Evolutionary conservation across 2,888 invertebrate genomes (phyloP).

Genomic region (Erannis defoliaria): DNA sequence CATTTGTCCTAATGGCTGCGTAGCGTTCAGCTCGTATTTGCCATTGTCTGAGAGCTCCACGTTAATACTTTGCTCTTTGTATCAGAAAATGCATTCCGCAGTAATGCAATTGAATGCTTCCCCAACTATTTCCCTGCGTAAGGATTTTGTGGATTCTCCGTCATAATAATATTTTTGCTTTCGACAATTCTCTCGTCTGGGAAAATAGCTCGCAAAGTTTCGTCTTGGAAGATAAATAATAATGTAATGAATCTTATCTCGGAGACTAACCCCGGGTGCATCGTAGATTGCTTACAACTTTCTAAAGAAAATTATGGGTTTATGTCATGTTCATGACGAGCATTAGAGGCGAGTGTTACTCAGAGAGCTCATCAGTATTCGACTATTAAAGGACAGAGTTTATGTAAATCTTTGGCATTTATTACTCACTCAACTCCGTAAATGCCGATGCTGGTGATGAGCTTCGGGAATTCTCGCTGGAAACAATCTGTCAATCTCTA

Average conservation of each 20-base stretch:
- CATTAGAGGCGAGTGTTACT: slow-evolving; percentile 27
- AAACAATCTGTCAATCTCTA: slow-evolving; percentile 68
- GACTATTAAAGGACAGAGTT: slow-evolving; percentile 69
- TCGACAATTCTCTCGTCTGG: slow-evolving; percentile 38
- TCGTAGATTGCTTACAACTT: slow-evolving; percentile 54
- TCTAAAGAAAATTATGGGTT: slow-evolving; percentile 66
- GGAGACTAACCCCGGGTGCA: slow-evolving; percentile 48
- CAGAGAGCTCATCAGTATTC: slow-evolving; percentile 67
- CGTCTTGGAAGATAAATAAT: slow-evolving; percentile 43
- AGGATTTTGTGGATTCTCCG: slow-evolving; percentile 41
- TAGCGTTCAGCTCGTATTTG: slow-evolving; percentile 72
- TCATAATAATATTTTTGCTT: slow-evolving; percentile 45
- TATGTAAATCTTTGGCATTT: slow-evolving; percentile 74
- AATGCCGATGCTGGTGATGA: slow-evolving; percentile 56
- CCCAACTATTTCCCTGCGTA: slow-evolving; percentile 49
- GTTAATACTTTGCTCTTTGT: slow-evolving; percentile 70
- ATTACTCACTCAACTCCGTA: slow-evolving; percentile 64
- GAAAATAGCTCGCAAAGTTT: slow-evolving; percentile 39
- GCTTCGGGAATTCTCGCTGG: slow-evolving; percentile 57
- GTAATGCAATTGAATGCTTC: slow-evolving; percentile 64
- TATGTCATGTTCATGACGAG: slow-evolving; percentile 57
- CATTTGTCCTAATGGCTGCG: slow-evolving; percentile 70
- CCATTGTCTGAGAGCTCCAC: slow-evolving; percentile 77
- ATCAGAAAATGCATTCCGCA: slow-evolving; percentile 67
- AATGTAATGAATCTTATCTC: slow-evolving; percentile 48